Conservation (phyloP, 2,888 invertebrate species). For the Euplexia lucipara region DNA sequence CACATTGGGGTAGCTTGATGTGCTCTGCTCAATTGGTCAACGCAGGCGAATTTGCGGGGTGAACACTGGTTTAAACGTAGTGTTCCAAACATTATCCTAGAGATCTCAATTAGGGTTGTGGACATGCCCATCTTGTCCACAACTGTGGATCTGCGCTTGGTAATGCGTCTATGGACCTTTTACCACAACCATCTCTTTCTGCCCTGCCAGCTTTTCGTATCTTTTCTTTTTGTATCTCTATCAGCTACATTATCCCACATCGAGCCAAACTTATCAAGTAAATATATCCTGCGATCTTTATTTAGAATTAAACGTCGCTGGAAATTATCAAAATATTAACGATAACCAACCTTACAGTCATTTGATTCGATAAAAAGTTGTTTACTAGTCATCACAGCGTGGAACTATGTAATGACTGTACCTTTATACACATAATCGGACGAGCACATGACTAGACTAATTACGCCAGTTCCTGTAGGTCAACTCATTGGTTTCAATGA, state of each 20-base stretch:
- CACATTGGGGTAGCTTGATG: too few species aligned
- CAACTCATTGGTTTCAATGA: slow-evolving; percentile 79
- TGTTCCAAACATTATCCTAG: too few species aligned
- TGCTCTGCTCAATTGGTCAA: too few species aligned
- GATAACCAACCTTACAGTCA: slow-evolving; percentile 3
- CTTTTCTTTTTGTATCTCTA: background rate
- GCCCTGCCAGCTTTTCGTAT: slow-evolving; percentile 1
- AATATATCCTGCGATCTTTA: slow-evolving; percentile 7
- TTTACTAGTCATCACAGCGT: slow-evolving; percentile 31
- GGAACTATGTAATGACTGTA: slow-evolving; percentile 33
- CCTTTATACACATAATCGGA: slow-evolving; percentile 47
- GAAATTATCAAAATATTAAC: slow-evolving; percentile 22
- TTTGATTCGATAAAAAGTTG: slow-evolving; percentile 9
- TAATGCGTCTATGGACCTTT: too few species aligned
- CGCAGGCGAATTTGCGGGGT: too few species aligned
- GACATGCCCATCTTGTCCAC: too few species aligned
- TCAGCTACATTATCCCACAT: background rate
- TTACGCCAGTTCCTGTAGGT: slow-evolving; percentile 82
- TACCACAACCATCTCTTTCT: background rate
- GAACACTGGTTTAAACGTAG: too few species aligned
- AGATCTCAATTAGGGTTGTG: too few species aligned
- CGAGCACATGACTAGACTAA: slow-evolving; percentile 78
- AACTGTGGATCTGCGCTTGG: too few species aligned
- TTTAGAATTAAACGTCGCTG: slow-evolving; percentile 5
- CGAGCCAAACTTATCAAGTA: slow-evolving; percentile 5